These are phyloP conservation scores for Scaptomyza flava DNA, from an alignment of 2,888 invertebrate species.

Conservation along the genomic window DNA sequence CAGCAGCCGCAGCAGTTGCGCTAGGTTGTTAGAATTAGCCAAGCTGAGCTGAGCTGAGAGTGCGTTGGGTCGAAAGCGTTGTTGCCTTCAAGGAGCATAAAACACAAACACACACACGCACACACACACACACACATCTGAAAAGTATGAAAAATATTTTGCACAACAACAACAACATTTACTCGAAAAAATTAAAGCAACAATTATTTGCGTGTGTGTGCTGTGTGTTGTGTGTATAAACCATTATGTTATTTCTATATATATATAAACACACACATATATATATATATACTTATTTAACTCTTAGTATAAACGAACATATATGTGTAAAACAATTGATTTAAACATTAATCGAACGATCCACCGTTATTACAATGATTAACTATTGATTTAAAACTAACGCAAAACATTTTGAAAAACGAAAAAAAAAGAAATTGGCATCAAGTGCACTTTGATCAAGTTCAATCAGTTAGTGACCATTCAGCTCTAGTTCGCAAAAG, in stretches of 20 bases:
- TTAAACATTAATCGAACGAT: conserved; percentile 80
- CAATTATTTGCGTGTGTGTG: background rate
- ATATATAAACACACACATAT: conserved; percentile 31
- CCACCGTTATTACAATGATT: conserved; percentile 82
- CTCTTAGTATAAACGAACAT: conserved; percentile 44
- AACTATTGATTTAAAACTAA: conserved; percentile 54
- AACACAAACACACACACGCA: background rate
- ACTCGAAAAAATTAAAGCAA: too few relatives aligned
- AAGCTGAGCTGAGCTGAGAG: conserved; percentile 26
- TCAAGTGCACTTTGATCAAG: conserved; percentile 17
- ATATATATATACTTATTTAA: conserved; percentile 38
- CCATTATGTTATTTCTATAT: conserved; percentile 56
- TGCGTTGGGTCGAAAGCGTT: conserved; percentile 29
- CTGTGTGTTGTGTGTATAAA: conserved; percentile 18
- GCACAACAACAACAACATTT: too few relatives aligned
- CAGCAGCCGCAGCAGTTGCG: conserved; percentile 22
- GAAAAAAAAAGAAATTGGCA: conserved; percentile 28
- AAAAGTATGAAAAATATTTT: too few relatives aligned
- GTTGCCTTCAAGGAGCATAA: conserved; percentile 29
- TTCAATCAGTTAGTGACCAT: background rate
- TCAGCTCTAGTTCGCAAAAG: background rate
- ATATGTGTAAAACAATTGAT: conserved; percentile 63
- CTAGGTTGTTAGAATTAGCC: conserved; percentile 17
- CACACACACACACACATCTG: conserved; percentile 1
- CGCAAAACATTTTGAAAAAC: too few relatives aligned